Percentiles rank a stretch among this genome's conserved stretches.
These are phyloP conservation scores for Xenopus borealis DNA, from an alignment of 2,113 vertebrate species.

Conservation along the genomic window DNA sequence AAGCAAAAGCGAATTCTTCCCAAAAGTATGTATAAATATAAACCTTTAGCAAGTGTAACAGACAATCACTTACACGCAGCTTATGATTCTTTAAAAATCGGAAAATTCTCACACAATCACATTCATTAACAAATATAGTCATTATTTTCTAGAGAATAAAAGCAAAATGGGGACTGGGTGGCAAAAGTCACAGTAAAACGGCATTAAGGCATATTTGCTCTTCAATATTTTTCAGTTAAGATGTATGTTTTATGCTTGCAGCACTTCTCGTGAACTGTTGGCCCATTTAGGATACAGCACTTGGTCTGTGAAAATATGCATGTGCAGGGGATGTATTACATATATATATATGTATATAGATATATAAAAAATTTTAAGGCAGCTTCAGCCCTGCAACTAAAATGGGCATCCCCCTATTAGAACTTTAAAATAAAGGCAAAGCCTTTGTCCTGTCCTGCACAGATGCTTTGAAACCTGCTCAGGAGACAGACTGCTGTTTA, in stretches of 20 bases:
- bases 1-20: not conserved
- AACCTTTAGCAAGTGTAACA: slow-evolving; percentile 18
- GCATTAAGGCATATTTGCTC: slow-evolving; percentile 24
- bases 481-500: too few relatives aligned
- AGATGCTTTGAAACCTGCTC: too few relatives aligned
- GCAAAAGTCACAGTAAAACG: slow-evolving; percentile 34
- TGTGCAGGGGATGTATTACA: too few relatives aligned
- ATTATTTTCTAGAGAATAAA: not conserved
- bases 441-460: too few relatives aligned
- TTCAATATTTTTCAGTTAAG: not conserved
- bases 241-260: not conserved
- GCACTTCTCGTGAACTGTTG: not conserved
- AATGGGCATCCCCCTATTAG: too few relatives aligned
- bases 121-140: not conserved
- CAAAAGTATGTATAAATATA: not conserved
- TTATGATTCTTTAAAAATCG: not conserved
- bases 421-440: too few relatives aligned
- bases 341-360: too few relatives aligned
- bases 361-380: too few relatives aligned
- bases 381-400: too few relatives aligned
- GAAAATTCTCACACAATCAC: not conserved
- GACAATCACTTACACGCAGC: slow-evolving; percentile 7
- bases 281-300: too few relatives aligned
- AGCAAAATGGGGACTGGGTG: not conserved
- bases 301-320: too few relatives aligned